Conservation (phyloP, 1,140 invertebrate species). For the Brachionus paranguensis region DNA sequence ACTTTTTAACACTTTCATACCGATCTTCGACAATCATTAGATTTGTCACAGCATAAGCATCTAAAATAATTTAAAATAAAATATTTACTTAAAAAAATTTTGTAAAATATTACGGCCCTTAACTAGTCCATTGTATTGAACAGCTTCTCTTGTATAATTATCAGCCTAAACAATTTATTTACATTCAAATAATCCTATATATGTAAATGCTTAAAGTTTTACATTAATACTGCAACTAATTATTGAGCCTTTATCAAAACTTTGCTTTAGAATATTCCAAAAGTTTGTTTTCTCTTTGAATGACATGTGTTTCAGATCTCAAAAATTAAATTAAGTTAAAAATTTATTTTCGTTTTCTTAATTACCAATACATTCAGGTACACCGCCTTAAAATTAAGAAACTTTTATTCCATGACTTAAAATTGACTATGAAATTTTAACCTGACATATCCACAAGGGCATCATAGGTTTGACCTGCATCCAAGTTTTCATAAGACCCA, state of each 20-base stretch:
- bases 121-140: constrained; percentile 7
- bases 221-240: constrained; percentile 23
- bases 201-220: not conserved
- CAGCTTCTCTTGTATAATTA: not conserved
- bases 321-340: not conserved
- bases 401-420: constrained; percentile 21
- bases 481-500: constrained; percentile 48
- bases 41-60: constrained; percentile 86
- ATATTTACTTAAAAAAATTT: not conserved
- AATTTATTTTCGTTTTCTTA: not conserved
- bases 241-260: not conserved
- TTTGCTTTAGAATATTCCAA: constrained; percentile 7
- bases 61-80: constrained; percentile 49
- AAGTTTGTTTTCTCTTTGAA: not conserved
- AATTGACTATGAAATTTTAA: constrained; percentile 45
- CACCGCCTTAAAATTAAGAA: not conserved
- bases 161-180: not conserved
- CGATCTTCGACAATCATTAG: constrained; percentile 56
- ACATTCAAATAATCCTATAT: not conserved
- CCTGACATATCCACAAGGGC: constrained; percentile 50
- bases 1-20: constrained; percentile 58
- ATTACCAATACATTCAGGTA: not conserved
- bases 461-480: constrained; percentile 51
- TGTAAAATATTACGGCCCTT: not conserved
- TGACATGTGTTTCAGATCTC: constrained; percentile 40